These are phyloP conservation scores for Pterostichus niger DNA, from an alignment of 2,888 invertebrate species.

Conservation along the genomic window DNA sequence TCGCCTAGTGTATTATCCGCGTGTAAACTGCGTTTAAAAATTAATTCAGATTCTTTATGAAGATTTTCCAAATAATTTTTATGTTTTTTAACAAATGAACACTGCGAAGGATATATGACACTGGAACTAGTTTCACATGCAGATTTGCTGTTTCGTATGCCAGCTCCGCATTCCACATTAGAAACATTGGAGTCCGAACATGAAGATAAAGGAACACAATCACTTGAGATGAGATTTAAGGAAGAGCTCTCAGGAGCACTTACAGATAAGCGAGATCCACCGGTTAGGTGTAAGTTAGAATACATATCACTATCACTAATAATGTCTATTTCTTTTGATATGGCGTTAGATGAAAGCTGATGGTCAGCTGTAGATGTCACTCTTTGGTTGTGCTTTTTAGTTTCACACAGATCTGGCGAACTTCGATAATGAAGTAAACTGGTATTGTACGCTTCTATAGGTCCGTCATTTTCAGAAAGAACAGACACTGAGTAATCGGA, in stretches of 20 bases:
- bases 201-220: conserved; percentile 72
- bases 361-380: conserved; percentile 67
- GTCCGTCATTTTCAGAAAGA: conserved; percentile 68
- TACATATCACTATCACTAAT: conserved; percentile 73
- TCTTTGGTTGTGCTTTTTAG: conserved; percentile 67
- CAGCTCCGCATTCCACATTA: conserved; percentile 68
- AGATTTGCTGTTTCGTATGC: conserved; percentile 74
- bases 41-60: conserved; percentile 74
- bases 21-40: conserved; percentile 72
- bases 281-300: conserved; percentile 42
- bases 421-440: conserved; percentile 73
- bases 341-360: conserved; percentile 79
- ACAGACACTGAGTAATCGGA: conserved; percentile 70
- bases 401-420: conserved; percentile 70
- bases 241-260: conserved; percentile 83
- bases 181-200: conserved; percentile 75
- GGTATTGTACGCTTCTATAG: conserved; percentile 72
- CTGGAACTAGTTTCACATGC: conserved; percentile 76
- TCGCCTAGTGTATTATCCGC: conserved; percentile 75
- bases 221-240: conserved; percentile 73
- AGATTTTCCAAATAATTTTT: conserved; percentile 78
- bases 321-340: conserved; percentile 80
- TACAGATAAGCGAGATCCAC: conserved; percentile 79
- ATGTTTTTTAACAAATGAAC: conserved; percentile 79
- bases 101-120: conserved; percentile 77